These are phyloP conservation scores for Engystomops pustulosus DNA, from an alignment of 2,113 vertebrate genomes.

Conservation along the genomic window DNA sequence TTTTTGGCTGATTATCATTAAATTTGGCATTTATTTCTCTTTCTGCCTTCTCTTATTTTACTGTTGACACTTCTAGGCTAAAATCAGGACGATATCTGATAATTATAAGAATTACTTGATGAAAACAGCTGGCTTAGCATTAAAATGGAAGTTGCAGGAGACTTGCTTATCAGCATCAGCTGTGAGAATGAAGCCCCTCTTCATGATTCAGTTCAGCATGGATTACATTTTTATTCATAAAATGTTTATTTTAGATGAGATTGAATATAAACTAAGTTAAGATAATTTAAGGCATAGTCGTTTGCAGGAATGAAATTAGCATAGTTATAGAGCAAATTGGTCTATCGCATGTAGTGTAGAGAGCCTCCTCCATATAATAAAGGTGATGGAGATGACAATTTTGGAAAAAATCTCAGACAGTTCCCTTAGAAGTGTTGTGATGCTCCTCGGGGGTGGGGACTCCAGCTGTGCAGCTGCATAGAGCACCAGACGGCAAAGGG, in stretches of 20 bases:
- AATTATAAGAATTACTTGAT: conserved; percentile 32
- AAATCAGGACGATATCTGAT: neutral
- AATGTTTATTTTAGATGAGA: neutral
- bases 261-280: neutral
- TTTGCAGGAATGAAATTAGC: neutral
- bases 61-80: neutral
- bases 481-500: neutral
- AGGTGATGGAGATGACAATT: neutral
- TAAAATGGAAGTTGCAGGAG: conserved; percentile 18
- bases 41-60: neutral
- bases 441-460: neutral
- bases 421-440: neutral
- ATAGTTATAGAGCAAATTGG: neutral
- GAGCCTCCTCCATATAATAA: neutral
- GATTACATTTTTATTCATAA: conserved; percentile 5
- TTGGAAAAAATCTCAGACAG: neutral
- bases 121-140: conserved; percentile 37
- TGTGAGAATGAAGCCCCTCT: conserved; percentile 7
- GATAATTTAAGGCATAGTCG: neutral
- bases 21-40: neutral
- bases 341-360: neutral
- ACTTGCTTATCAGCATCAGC: conserved; percentile 38
- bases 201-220: neutral
- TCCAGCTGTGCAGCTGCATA: neutral
- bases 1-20: neutral